Base-by-base conservation (phyloP, 2,888 invertebrate species). In the Monochamus alternatus region DNA sequence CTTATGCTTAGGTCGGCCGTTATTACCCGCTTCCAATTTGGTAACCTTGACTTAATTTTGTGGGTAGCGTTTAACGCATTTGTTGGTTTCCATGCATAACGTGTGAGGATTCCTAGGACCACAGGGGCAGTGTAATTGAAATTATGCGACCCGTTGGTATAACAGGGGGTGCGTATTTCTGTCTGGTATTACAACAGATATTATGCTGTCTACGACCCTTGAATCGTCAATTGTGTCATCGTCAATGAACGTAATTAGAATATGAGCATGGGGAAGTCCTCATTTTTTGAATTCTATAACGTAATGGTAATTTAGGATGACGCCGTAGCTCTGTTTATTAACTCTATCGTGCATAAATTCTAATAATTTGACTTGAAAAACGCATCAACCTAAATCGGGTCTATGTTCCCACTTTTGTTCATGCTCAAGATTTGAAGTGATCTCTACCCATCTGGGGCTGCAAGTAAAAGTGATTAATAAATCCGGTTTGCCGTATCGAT, bases 401-500 rank as follows among this genome's bases (percentile, higher is more conserved):
- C 75, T 63, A 55, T 76, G 10, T n/a, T 69, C 63, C 43, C 32
- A 74, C 63, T 73, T 73, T 44, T 73, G 73, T 8, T n/a, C 0
- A 31, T 32, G 12, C 31, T 60, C 31, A 3, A 60, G 31, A 9
- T 60, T 60, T 7, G 8, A 31, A 7, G 60, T 10, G 60, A 81
- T 81, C 63, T 81, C 81, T 9, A 66, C 63, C 78, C 81, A 81
- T 12, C 51, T 12, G 0, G 77, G 79, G 51, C 80, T 81, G 60
- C 80, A 81, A 9, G 81, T 79, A 22, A 81, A 69, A 0, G 80
- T 80, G 4, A 80, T 67, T 9, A 80, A 79, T 5, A 73, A 47
- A 14, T 73, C 73, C 3, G 78, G 81, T 73, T 73, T 73, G 10
- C 75, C 80, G 62, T 74, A 63, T 5, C 67, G 59, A 8, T 62